These are phyloP conservation scores for Sminthurides bifidus DNA, from an alignment of 1,140 invertebrate genomes.

Conservation along the genomic window DNA sequence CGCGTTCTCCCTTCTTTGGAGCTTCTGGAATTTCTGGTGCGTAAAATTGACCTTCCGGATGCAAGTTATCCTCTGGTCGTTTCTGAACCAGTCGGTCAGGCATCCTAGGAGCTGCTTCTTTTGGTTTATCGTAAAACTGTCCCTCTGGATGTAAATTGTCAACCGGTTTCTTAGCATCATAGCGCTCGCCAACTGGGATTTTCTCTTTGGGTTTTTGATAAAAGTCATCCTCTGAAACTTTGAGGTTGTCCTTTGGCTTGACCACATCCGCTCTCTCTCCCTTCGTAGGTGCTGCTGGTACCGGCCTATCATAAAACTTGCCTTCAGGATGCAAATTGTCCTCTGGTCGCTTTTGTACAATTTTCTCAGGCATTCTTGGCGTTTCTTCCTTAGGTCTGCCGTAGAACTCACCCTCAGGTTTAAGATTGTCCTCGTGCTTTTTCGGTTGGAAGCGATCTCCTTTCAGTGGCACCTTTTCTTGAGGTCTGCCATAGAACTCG, in stretches of 20 bases:
- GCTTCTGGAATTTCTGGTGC: slow-evolving; percentile 9
- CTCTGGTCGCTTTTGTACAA: slow-evolving; percentile 40
- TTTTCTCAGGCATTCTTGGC: slow-evolving; percentile 39
- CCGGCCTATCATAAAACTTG: not conserved
- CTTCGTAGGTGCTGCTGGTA: slow-evolving; percentile 13
- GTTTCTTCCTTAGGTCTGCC: slow-evolving; percentile 7
- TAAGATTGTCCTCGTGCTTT: slow-evolving; percentile 44
- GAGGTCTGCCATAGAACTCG: slow-evolving; percentile 1
- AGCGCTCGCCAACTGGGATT: slow-evolving; percentile 7
- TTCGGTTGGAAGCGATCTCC: slow-evolving; percentile 39
- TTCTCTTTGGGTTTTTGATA: slow-evolving; percentile 40
- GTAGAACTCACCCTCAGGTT: slow-evolving; percentile 30
- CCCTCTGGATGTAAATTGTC: slow-evolving; percentile 27
- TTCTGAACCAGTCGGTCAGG: slow-evolving; percentile 28
- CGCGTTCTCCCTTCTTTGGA: slow-evolving; percentile 30
- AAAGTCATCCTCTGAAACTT: slow-evolving; percentile 40
- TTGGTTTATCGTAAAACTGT: slow-evolving; percentile 28
- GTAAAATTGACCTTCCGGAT: slow-evolving; percentile 39
- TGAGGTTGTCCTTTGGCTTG: slow-evolving; percentile 44
- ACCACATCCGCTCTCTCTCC: slow-evolving; percentile 39
- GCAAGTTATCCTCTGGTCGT: slow-evolving; percentile 30
- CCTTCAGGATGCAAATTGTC: slow-evolving; percentile 30
- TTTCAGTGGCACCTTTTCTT: slow-evolving; percentile 17
- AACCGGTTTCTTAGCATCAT: slow-evolving; percentile 4
- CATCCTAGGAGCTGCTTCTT: slow-evolving; percentile 13